Conservation (phyloP, 2,113 vertebrate species). For the Callopanchax toddi region DNA sequence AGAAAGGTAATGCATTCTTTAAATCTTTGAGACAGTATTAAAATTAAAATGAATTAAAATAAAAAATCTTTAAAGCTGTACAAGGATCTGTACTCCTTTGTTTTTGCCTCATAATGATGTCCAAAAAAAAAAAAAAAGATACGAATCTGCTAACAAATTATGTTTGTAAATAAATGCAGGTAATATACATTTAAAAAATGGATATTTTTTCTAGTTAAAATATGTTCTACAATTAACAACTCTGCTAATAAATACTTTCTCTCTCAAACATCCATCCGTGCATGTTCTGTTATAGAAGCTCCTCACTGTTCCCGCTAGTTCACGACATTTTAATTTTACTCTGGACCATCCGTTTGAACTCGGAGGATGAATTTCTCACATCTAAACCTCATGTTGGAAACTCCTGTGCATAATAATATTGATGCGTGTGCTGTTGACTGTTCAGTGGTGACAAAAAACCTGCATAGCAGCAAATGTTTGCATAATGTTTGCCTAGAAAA, state of each 20-base stretch:
- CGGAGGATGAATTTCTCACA: slow-evolving; percentile 3
- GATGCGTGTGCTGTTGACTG: not conserved
- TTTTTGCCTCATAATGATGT: slow-evolving; percentile 31
- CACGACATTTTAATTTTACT: slow-evolving; percentile 25
- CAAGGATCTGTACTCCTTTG: slow-evolving; percentile 35
- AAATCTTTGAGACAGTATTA: slow-evolving; percentile 15
- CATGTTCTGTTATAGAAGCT: slow-evolving; percentile 9
- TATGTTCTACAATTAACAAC: slow-evolving; percentile 21
- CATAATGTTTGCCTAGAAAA: slow-evolving; percentile 12
- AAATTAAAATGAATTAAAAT: too few relatives aligned
- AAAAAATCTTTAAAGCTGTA: slow-evolving; percentile 29
- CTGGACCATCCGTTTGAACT: slow-evolving; percentile 25
- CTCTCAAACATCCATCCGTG: slow-evolving; percentile 44
- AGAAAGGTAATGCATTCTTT: slow-evolving; percentile 39
- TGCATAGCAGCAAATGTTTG: slow-evolving; percentile 32
- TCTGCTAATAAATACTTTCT: slow-evolving; percentile 62
- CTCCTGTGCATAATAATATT: slow-evolving; percentile 1
- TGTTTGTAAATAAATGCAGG: slow-evolving; percentile 60
- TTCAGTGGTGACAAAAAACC: slow-evolving; percentile 8
- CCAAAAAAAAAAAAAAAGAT: slow-evolving; percentile 1
- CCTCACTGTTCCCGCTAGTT: slow-evolving; percentile 1
- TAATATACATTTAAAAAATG: slow-evolving; percentile 31
- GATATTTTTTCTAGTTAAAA: slow-evolving; percentile 32
- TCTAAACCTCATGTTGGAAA: not conserved
- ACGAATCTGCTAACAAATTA: slow-evolving; percentile 26